phyloP scores from a whole-genome alignment of 2,797 vertebrate species.

The Geotrypetes seraphini region DNA sequence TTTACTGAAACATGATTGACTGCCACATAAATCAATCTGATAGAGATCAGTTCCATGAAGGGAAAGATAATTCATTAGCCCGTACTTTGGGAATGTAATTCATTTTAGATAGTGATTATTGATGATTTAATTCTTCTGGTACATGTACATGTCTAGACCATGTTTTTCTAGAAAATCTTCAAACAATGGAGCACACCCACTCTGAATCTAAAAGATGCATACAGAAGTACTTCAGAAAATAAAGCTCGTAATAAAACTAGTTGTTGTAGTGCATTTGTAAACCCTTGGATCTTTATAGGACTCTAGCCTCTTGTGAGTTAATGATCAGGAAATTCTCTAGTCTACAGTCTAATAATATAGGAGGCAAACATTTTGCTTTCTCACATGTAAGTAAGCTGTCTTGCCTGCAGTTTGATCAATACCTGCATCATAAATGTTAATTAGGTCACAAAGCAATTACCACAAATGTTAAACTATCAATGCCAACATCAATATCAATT shows the following conservation, averaged over 20 bases:
- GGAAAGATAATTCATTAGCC: constrained; percentile 96
- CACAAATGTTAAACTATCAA: no score
- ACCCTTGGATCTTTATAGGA: no score
- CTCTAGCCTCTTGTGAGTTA: no score
- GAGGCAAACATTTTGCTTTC: no score
- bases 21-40: constrained; percentile 98
- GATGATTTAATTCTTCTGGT: constrained; percentile 89
- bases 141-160: constrained; percentile 76
- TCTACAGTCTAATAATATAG: no score
- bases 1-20: constrained; percentile 96
- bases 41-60: constrained; percentile 90
- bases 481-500: no score
- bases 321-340: no score
- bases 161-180: constrained; percentile 53
- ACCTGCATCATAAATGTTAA: no score
- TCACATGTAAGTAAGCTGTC: no score
- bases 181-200: constrained; percentile 25
- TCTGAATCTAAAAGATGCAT: constrained; percentile 22
- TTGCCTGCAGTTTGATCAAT: no score
- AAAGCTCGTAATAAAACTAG: constrained; percentile 2
- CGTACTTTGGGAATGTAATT: constrained; percentile 80
- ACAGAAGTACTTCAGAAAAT: constrained; percentile 28
- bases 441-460: no score
- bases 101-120: constrained; percentile 98
- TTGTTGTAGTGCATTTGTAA: no score